Evolutionary conservation across 2,888 invertebrate genomes (phyloP), one percentile per base, ranked within the genome.

Genomic region (Acleris laterana): DNA sequence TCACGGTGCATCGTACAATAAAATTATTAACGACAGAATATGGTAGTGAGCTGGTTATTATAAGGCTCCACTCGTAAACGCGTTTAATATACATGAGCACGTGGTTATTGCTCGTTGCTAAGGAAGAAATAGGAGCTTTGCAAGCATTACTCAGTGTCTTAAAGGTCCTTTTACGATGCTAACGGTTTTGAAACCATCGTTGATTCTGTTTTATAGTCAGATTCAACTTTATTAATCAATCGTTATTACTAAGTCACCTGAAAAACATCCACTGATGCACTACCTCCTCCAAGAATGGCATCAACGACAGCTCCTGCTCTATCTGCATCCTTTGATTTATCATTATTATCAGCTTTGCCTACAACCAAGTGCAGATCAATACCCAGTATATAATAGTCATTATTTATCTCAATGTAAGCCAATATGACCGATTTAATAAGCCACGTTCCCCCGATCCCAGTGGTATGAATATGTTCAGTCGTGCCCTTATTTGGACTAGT

Each of bases 1-100:
- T 71, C 71, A 71, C 69, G 32, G 51, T 58, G 55, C 58, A 55
- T 59, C 55, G 62, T 56, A 58, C 59, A 65, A 51, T 65, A 56
- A 66, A 62, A 57, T 66, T 62, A 66, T 50, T 61, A 56, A 50
- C 44, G 60, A 50, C 50, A 42, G 38, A 44, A 16, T 28, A 49
- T 49, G 7, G 17, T 22, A 48, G 48, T 55, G 49, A 48, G 22
- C 48, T 52, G 46, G 44, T 44, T 52, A 32, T 28, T 38, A 38
- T 53, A 32, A 13, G 11, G 53, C 38, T 20, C 20, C 5, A 46
- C 17, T 46, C 17, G 46, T 46, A 46, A 46, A 46, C n/a, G 17
- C 17, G 46, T n/a, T n/a, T 46, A 46, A 38, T 38, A 38, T 13
- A 38, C 38, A 38, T 38, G 13, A 38, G 38, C 46, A 46, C n/a